These are phyloP conservation scores for Lota lota DNA, from an alignment of 2,113 vertebrate genomes.

Conservation along the genomic window DNA sequence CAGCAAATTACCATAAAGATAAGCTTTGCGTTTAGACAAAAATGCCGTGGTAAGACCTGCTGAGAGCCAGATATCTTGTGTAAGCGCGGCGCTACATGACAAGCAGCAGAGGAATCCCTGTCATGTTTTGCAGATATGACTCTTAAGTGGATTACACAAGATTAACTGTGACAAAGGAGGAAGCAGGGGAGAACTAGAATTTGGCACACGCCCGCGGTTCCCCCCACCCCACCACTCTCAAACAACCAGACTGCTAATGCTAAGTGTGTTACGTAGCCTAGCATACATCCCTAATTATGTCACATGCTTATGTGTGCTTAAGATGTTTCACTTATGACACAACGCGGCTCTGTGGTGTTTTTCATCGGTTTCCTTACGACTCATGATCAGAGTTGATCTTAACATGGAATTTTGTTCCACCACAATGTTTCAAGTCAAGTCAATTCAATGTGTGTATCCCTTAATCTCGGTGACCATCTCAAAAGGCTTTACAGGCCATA, in stretches of 20 bases:
- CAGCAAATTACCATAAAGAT: conserved; percentile 44
- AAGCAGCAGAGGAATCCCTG: conserved; percentile 47
- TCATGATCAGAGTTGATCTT: too few relatives aligned
- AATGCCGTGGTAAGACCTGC: conserved; percentile 18
- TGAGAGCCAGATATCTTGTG: conserved; percentile 33
- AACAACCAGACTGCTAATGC: conserved; percentile 43
- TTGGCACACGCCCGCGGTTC: conserved; percentile 42
- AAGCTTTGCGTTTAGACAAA: conserved; percentile 51
- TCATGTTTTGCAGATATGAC: conserved; percentile 67
- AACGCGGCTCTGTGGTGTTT: neutral
- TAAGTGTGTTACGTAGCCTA: conserved; percentile 52
- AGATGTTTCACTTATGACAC: conserved; percentile 28
- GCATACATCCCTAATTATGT: conserved; percentile 64
- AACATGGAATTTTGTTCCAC: too few relatives aligned
- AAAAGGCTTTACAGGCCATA: too few relatives aligned
- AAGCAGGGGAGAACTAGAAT: conserved; percentile 53
- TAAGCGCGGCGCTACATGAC: conserved; percentile 41
- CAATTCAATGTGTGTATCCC: too few relatives aligned
- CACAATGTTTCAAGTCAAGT: too few relatives aligned
- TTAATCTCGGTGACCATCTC: too few relatives aligned
- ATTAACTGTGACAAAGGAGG: conserved; percentile 68
- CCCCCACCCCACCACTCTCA: conserved; percentile 17
- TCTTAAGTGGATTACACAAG: conserved; percentile 74
- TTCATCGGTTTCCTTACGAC: too few relatives aligned
- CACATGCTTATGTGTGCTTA: conserved; percentile 28